phyloP scores from a whole-genome alignment of 2,797 vertebrate species.

The Atherinosoma microstoma region DNA sequence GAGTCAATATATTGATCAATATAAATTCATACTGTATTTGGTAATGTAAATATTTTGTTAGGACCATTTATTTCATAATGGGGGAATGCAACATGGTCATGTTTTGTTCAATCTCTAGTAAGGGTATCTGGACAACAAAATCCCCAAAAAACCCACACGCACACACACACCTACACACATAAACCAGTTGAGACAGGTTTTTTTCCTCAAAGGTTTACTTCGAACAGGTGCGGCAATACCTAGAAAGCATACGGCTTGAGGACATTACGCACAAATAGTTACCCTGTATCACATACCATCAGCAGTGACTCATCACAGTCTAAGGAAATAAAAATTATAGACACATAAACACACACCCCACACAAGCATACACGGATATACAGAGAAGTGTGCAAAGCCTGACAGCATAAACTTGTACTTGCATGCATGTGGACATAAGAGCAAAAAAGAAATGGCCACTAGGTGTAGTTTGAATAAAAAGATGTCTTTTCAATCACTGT shows the following conservation, averaged over 20 bases:
- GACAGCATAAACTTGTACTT: conserved; percentile 9
- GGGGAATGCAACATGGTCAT: too few relatives aligned
- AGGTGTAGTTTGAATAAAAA: conserved; percentile 8
- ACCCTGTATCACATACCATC: conserved; percentile 70
- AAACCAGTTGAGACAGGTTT: conserved; percentile 40
- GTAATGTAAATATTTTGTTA: not conserved
- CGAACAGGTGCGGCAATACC: conserved; percentile 30
- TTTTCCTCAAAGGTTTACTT: conserved; percentile 39
- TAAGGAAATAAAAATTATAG: conserved; percentile 65
- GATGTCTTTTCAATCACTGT: not conserved
- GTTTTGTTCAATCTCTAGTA: too few relatives aligned
- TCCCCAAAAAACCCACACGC: too few relatives aligned
- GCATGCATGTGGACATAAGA: not conserved
- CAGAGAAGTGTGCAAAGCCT: conserved; percentile 31
- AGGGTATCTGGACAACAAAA: too few relatives aligned
- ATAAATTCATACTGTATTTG: too few relatives aligned
- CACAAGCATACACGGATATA: conserved; percentile 48
- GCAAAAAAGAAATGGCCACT: conserved; percentile 1
- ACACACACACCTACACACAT: conserved; percentile 24
- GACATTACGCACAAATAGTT: conserved; percentile 63
- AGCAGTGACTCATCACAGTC: conserved; percentile 70
- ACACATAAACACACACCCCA: conserved; percentile 64
- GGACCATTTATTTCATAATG: too few relatives aligned
- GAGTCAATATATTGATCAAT: too few relatives aligned
- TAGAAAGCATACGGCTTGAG: conserved; percentile 50